Conservation (phyloP, 2,888 invertebrate species). For the Masnerella sp. region DNA sequence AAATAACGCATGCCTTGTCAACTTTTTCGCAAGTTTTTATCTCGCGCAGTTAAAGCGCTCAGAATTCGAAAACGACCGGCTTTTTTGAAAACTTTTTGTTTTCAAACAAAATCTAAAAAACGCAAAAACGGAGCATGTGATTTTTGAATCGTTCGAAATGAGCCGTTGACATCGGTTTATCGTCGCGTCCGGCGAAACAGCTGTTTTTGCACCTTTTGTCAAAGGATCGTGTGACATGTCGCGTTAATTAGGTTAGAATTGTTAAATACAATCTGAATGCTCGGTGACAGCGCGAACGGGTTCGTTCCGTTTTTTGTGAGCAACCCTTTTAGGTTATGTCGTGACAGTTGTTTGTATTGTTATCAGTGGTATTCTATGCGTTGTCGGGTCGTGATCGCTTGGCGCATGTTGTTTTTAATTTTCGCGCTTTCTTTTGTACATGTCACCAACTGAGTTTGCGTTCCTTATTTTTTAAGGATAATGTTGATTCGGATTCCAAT, state of each 20-base stretch:
- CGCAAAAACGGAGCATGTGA: neutral
- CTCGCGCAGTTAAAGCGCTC: too few species aligned
- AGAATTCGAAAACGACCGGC: too few species aligned
- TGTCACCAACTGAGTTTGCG: too few species aligned
- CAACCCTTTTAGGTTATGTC: conserved; percentile 4
- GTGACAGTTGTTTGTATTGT: neutral
- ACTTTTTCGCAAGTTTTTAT: too few species aligned
- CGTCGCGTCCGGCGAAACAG: conserved; percentile 8
- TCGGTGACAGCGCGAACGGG: too few species aligned
- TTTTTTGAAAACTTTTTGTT: too few species aligned
- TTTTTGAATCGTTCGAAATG: neutral
- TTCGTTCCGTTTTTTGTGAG: neutral
- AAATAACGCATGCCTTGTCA: too few species aligned
- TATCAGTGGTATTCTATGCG: too few species aligned
- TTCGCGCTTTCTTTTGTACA: too few species aligned
- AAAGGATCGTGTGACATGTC: neutral
- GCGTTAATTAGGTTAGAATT: conserved; percentile 12
- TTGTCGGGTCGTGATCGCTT: too few species aligned
- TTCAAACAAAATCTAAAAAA: too few species aligned
- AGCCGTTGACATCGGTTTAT: neutral
- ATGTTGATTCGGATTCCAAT: conserved; percentile 17
- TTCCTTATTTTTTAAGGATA: conserved; percentile 7
- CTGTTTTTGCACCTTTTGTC: conserved; percentile 9
- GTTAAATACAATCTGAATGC: neutral
- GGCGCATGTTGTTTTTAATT: neutral